Evolutionary conservation across 2,888 invertebrate genomes (phyloP), one percentile per base, ranked within the genome.

Genomic region (Diploptera punctata): DNA sequence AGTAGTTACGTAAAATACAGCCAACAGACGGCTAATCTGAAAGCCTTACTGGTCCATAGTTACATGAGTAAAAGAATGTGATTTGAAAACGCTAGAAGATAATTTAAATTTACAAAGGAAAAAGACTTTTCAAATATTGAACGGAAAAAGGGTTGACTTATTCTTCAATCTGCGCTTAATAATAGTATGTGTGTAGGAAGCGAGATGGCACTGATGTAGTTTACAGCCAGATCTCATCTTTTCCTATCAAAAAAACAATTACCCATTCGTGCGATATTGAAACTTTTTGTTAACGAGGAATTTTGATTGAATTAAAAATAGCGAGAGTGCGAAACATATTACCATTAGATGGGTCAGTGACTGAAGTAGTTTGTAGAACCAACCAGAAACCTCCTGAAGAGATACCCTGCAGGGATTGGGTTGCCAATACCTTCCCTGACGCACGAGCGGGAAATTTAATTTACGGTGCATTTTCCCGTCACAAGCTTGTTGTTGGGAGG

Each of bases 371-470:
- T 69, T 60, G 21, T 24, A n/a, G n/a, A 13, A 71, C 71, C 71
- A 71, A 71, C 71, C 71, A 71, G 67, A 65, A 67, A 52, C 38
- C 21, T 67, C 61, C 71, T 49, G 61, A 61, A 70, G 70, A 70
- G n/a, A 62, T 44, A 47, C 71, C 65, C 65, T 65, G 4, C 43
- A 31, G 65, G 71, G 71, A 71, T 71, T 71, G 71, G 71, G 52
- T 71, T 49, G 65, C 24, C 71, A n/a, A n/a, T n/a, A n/a, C n/a
- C n/a, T n/a, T n/a, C n/a, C n/a, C 44, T 71, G 65, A 71, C 71
- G 71, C 54, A 65, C 60, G 49, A 68, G 67, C 73, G 73, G 73
- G 71, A 73, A 73, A 73, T 73, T 71, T 71, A 73, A 73, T 73
- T 71, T 73, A 57, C n/a, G 70, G 67, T 44, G 49, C 71, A 71